Evolutionary conservation across 1,140 invertebrate species (phyloP).

Genomic region (Octopus sinensis): DNA sequence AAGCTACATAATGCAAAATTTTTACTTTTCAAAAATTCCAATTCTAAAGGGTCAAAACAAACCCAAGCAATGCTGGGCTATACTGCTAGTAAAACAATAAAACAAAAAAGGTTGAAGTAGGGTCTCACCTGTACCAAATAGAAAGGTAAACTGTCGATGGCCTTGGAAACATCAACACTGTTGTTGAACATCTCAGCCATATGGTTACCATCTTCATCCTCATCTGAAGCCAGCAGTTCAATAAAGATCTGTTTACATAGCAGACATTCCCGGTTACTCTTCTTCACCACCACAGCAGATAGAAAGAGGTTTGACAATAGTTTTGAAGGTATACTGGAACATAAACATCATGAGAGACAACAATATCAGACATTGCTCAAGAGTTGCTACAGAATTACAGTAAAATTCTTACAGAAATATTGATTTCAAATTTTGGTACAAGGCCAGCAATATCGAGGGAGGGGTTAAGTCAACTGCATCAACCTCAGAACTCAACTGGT

Average conservation of each 20-base stretch:
- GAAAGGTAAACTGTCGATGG: constrained; percentile 23
- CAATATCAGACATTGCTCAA: background rate
- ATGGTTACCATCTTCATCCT: constrained; percentile 20
- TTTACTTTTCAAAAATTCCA: no score
- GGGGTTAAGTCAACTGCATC: no score
- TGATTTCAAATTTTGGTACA: no score
- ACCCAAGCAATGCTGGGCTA: no score
- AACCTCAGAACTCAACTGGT: no score
- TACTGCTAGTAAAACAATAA: no score
- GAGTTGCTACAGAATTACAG: no score
- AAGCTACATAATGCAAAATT: no score
- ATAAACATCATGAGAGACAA: constrained; percentile 10
- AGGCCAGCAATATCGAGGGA: no score
- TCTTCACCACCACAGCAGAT: constrained; percentile 18
- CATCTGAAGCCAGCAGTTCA: constrained; percentile 31
- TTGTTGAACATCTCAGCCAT: constrained; percentile 17
- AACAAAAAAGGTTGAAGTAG: no score
- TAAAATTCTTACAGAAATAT: no score
- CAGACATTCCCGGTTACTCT: constrained; percentile 30
- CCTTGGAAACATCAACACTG: constrained; percentile 17
- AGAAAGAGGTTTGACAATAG: constrained; percentile 10
- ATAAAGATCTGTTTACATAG: constrained; percentile 37
- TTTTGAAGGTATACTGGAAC: constrained; percentile 19
- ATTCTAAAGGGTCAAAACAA: no score
- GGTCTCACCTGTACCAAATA: constrained; percentile 30